phyloP scores from a whole-genome alignment of 2,113 vertebrate genomes.

The Polypterus bichir region DNA sequence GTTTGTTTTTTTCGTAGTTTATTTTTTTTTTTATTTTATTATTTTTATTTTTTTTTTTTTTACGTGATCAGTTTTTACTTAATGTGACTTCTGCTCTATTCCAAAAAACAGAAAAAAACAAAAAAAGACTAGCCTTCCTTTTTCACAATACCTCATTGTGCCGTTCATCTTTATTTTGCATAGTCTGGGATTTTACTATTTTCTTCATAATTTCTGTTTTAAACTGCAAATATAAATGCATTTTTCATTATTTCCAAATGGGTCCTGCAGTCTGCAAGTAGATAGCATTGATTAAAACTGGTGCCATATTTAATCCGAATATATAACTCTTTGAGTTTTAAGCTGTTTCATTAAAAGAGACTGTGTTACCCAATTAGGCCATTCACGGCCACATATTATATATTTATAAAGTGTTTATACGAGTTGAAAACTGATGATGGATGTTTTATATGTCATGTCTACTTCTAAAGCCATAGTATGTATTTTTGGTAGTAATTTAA shows the following conservation, averaged over 20 bases:
- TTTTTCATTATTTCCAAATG: conserved; percentile 42
- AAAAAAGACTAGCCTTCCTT: conserved; percentile 57
- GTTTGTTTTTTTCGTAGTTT: conserved; percentile 56
- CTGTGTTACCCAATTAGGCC: conserved; percentile 40
- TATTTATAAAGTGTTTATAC: conserved; percentile 54
- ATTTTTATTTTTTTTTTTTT: conserved; percentile 49
- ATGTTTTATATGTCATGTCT: conserved; percentile 42
- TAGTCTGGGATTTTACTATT: conserved; percentile 45
- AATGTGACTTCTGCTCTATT: conserved; percentile 87
- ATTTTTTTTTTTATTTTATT: conserved; percentile 16
- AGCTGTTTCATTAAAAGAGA: conserved; percentile 56
- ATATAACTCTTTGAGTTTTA: conserved; percentile 53
- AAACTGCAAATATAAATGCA: conserved; percentile 44
- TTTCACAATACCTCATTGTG: conserved; percentile 93
- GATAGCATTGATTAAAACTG: conserved; percentile 49
- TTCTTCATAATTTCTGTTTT: conserved; percentile 40
- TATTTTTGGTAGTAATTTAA: conserved; percentile 40
- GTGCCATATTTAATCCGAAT: conserved; percentile 49
- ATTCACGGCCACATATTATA: conserved; percentile 36
- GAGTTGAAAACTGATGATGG: conserved; percentile 35
- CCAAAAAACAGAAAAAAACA: conserved; percentile 64
- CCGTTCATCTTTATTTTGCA: conserved; percentile 59
- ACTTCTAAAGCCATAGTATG: conserved; percentile 52
- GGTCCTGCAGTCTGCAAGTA: conserved; percentile 51
- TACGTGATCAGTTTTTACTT: conserved; percentile 77